phyloP scores from a whole-genome alignment of 2,888 invertebrate genomes.

The Nysson spinosus region DNA sequence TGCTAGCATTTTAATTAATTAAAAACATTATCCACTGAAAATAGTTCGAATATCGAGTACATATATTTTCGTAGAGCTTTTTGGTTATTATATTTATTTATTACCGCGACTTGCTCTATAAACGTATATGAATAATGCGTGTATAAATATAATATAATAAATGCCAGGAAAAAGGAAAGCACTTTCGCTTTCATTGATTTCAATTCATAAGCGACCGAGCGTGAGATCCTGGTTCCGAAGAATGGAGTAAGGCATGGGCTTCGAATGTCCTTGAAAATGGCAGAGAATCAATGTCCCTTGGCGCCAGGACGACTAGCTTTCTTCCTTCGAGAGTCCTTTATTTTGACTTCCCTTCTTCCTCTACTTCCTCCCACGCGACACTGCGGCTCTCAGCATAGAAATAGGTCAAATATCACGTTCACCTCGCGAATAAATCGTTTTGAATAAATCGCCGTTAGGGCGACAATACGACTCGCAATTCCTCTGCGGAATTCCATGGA shows the following conservation, averaged over 20 bases:
- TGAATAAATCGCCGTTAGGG: background rate
- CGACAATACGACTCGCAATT: background rate
- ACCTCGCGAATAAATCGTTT: background rate
- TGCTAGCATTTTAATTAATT: no score
- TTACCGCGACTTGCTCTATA: no score
- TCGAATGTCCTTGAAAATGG: constrained; percentile 27
- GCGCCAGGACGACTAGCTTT: constrained; percentile 54
- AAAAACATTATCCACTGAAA: no score
- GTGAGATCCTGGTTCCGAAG: no score
- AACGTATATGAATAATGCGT: no score
- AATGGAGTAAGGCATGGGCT: background rate
- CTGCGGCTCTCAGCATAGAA: background rate
- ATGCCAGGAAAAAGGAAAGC: no score
- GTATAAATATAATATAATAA: no score
- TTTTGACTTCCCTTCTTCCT: constrained; percentile 7
- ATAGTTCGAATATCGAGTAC: no score
- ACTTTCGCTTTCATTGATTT: no score
- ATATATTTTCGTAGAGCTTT: no score
- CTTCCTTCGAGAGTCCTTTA: constrained; percentile 21
- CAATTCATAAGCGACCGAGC: no score
- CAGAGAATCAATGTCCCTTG: constrained; percentile 54
- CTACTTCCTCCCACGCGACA: constrained; percentile 5
- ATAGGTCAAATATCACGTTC: constrained; percentile 29
- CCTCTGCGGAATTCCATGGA: background rate
- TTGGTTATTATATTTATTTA: no score